Evolutionary conservation across 2,888 invertebrate genomes (phyloP), one percentile per base, ranked within the genome.

Genomic region (Euproctis similis): DNA sequence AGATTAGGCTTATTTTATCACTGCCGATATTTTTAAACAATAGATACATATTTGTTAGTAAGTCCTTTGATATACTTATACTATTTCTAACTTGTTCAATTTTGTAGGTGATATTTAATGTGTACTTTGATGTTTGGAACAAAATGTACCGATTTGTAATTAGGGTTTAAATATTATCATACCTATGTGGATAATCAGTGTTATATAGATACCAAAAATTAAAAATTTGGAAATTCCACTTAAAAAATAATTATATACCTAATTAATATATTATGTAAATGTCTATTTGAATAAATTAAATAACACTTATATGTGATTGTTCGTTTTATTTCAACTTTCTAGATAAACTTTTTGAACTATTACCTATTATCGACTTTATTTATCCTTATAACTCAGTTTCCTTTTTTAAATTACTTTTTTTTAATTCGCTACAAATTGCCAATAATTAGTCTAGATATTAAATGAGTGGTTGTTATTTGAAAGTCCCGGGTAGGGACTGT

Each of bases 221-320:
- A 55, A 62, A n/a, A 68, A 70, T 74, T 82, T 78, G 77, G 78
- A 77, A 73, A 72, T 71, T 80, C 77, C 80, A 78, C 76, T 71
- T 69, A 73, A 73, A 63, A 62, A n/a, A n/a, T n/a, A n/a, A n/a
- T n/a, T n/a, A n/a, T n/a, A 46, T 53, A 57, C 60, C 67, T 66
- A 58, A 69, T 71, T 73, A 68, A 70, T 64, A 70, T 76, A 14
- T n/a, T n/a, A 67, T 60, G 63, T 68, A 80, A 80, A 82, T 82
- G 82, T 84, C 82, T 84, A 84, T 82, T 81, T 80, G 76, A 84
- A 78, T 84, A 81, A 82, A 84, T 75, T 69, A 70, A 71, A 71
- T 75, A 69, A 67, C 69, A 67, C 55, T 59, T 65, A 70, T 65
- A 76, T 59, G 72, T 69, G 47, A 81, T 69, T 55, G 69, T 51